phyloP scores from a whole-genome alignment of 2,113 vertebrate species.

The Sclerurus mexicanus region DNA sequence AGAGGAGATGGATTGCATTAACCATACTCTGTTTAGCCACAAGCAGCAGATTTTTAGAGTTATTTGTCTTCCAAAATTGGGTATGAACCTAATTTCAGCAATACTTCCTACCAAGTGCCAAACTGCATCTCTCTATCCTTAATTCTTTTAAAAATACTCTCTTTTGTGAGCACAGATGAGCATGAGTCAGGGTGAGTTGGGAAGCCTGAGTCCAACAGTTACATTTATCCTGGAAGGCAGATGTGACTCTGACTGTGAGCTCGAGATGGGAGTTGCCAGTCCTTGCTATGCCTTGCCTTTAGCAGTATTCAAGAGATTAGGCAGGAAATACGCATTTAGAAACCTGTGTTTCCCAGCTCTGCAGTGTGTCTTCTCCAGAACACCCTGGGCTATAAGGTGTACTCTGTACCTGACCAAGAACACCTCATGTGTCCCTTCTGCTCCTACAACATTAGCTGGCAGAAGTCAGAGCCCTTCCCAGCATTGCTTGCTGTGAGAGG shows the following conservation, averaged over 20 bases:
- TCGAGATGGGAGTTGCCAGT: neutral
- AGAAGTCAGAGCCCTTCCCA: neutral
- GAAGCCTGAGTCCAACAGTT: neutral
- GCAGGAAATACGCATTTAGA: neutral
- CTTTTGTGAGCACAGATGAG: neutral
- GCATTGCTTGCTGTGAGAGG: accelerated
- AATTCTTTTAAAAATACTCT: neutral
- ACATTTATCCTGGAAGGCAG: neutral
- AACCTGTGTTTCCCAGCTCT: neutral
- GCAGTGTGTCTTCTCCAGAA: neutral
- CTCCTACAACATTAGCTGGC: neutral
- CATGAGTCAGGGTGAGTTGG: neutral
- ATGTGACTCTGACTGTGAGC: neutral
- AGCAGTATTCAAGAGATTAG: neutral
- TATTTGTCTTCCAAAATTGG: slow-evolving; percentile 3
- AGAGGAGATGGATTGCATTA: neutral
- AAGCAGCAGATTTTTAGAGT: neutral
- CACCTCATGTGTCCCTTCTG: neutral
- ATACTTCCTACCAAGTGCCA: neutral
- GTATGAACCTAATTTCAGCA: neutral
- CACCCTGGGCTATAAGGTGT: neutral
- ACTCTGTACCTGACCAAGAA: neutral
- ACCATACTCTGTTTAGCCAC: neutral
- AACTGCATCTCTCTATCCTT: neutral
- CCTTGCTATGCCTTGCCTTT: neutral